Evolutionary conservation across 2,113 vertebrate genomes (phyloP).

Genomic region (Rhinoptilus africanus): DNA sequence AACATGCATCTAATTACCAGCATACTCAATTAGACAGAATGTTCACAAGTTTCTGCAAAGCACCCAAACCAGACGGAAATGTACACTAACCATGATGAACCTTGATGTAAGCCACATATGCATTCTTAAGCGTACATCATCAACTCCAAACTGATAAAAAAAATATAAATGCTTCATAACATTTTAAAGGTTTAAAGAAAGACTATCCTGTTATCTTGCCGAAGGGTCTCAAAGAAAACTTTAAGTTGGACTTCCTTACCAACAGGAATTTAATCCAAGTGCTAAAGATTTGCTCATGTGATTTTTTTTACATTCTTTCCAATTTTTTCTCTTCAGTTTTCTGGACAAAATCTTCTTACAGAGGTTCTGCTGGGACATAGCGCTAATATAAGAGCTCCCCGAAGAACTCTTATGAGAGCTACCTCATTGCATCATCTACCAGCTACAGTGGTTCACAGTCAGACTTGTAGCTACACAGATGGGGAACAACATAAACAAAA

Average conservation of each 20-base stretch:
- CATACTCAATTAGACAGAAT: neutral
- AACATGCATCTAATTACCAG: neutral
- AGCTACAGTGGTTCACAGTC: neutral
- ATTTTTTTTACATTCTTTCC: neutral
- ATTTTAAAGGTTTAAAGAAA: neutral
- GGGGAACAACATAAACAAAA: neutral
- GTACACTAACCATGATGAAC: neutral
- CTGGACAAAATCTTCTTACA: neutral
- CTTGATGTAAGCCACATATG: neutral
- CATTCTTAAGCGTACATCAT: neutral
- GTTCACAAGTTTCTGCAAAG: neutral
- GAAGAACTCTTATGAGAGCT: neutral
- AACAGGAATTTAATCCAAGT: neutral
- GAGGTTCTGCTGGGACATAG: neutral
- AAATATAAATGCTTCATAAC: neutral
- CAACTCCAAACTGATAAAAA: neutral
- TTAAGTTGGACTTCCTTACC: neutral
- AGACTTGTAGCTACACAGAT: neutral
- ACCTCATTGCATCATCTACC: neutral
- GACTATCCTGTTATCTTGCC: neutral
- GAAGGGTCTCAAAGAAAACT: neutral
- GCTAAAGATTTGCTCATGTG: neutral
- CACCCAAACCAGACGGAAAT: neutral
- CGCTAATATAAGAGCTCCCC: neutral
- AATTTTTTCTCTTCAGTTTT: neutral